phyloP scores from a whole-genome alignment of 2,888 invertebrate genomes.

The Cryptophagus acutangulus region DNA sequence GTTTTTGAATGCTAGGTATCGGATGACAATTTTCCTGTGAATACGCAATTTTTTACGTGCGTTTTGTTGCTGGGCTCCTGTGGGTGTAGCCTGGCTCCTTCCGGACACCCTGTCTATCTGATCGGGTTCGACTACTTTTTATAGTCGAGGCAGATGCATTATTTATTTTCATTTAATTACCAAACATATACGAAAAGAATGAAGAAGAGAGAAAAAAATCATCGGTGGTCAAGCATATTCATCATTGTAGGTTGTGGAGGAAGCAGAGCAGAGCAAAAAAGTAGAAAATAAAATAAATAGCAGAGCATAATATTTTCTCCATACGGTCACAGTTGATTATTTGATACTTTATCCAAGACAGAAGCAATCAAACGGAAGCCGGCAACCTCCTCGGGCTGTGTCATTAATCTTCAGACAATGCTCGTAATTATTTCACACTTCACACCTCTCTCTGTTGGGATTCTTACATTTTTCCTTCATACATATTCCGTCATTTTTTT shows the following conservation, averaged over 20 bases:
- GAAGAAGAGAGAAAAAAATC: too few species aligned
- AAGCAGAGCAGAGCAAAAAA: too few species aligned
- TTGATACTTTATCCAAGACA: conserved; percentile 34
- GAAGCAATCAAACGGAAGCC: conserved; percentile 47
- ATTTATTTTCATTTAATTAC: too few species aligned
- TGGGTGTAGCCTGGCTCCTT: conserved; percentile 45
- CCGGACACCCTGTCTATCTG: conserved; percentile 39
- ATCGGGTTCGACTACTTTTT: conserved; percentile 2
- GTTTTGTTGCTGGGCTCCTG: conserved; percentile 37
- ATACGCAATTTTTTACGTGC: conserved; percentile 42
- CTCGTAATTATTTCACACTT: conserved; percentile 46
- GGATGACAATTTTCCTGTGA: conserved; percentile 40
- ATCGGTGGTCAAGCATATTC: too few species aligned
- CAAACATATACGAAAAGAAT: too few species aligned
- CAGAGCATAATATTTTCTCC: too few species aligned
- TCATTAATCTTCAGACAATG: conserved; percentile 48
- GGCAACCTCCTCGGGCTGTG: conserved; percentile 42
- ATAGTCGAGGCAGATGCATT: background rate
- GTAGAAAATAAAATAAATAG: too few species aligned
- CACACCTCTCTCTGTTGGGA: too few species aligned
- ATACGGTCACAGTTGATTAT: conserved; percentile 40
- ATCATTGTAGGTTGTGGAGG: too few species aligned
- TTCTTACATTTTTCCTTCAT: too few species aligned
- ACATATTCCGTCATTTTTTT: too few species aligned
- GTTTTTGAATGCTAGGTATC: conserved; percentile 40